phyloP scores from a whole-genome alignment of 2,888 invertebrate genomes.

The Adelognathus sp. region DNA sequence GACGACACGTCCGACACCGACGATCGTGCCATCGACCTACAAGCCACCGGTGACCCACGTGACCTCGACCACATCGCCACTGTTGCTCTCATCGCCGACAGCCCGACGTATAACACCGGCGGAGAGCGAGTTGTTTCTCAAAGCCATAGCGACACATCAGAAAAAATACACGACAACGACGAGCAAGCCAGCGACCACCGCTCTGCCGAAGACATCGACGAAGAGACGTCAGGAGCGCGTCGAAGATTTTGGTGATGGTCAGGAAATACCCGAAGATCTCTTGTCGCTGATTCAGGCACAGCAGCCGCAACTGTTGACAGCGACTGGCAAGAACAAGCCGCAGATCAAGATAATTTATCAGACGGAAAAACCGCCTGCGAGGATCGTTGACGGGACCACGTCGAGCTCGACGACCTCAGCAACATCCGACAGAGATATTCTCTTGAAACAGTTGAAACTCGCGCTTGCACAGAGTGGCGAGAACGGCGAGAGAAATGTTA shows the following conservation, averaged over 20 bases:
- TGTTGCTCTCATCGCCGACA: slow-evolving; percentile 73
- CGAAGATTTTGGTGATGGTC: slow-evolving; percentile 49
- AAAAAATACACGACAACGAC: slow-evolving; percentile 74
- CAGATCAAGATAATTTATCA: slow-evolving; percentile 82
- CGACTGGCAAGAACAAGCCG: slow-evolving; percentile 70
- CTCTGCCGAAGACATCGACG: slow-evolving; percentile 41
- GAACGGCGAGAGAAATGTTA: slow-evolving; percentile 86
- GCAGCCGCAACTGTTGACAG: slow-evolving; percentile 66
- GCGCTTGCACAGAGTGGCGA: slow-evolving; percentile 87
- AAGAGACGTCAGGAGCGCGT: slow-evolving; percentile 63
- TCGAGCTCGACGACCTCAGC: slow-evolving; percentile 59
- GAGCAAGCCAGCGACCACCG: slow-evolving; percentile 47
- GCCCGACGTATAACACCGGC: slow-evolving; percentile 76
- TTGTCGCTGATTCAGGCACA: slow-evolving; percentile 68
- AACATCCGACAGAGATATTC: slow-evolving; percentile 85
- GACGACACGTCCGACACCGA: slow-evolving; percentile 60
- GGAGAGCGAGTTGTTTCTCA: slow-evolving; percentile 76
- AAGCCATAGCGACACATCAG: slow-evolving; percentile 78
- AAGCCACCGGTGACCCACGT: slow-evolving; percentile 79
- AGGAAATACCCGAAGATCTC: slow-evolving; percentile 70
- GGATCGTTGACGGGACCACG: slow-evolving; percentile 33
- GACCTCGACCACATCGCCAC: slow-evolving; percentile 65
- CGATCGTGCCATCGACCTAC: slow-evolving; percentile 38
- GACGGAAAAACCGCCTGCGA: slow-evolving; percentile 77
- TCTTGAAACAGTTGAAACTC: slow-evolving; percentile 88